These are phyloP conservation scores for Cynocephalus volans DNA, from an alignment of 2,113 vertebrate species.

Conservation along the genomic window DNA sequence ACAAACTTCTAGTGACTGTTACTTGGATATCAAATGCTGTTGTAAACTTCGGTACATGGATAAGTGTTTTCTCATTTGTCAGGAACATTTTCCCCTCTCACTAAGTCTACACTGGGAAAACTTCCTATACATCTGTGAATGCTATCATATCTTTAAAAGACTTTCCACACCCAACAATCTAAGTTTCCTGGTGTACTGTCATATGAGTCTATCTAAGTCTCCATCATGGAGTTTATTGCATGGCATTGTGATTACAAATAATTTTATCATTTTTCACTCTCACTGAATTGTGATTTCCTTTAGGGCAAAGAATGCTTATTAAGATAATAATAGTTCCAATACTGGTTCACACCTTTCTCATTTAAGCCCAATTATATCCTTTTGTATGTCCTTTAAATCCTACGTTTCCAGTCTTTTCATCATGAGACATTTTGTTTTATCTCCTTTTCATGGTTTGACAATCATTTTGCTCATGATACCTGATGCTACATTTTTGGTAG, in stretches of 20 bases:
- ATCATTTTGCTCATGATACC: no score
- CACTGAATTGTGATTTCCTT: not conserved
- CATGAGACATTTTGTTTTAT: not conserved
- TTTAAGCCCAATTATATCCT: not conserved
- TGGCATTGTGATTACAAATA: not conserved
- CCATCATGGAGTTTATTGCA: not conserved
- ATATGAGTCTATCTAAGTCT: not conserved
- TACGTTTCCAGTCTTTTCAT: not conserved
- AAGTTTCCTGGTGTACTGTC: not conserved
- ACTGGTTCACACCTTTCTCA: not conserved
- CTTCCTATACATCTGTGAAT: not conserved
- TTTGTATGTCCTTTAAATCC: not conserved
- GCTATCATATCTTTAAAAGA: not conserved
- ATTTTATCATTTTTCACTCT: not conserved
- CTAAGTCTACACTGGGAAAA: not conserved
- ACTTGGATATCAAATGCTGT: not conserved
- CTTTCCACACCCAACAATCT: not conserved
- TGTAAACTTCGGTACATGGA: not conserved
- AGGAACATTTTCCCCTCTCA: not conserved
- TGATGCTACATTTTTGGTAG: not conserved
- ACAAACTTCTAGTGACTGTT: not conserved
- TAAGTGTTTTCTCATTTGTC: not conserved
- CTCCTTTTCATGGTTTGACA: not conserved
- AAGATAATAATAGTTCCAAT: not conserved
- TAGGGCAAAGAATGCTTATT: not conserved